phyloP scores from a whole-genome alignment of 2,888 invertebrate genomes.

The Ennomos quercinarius region DNA sequence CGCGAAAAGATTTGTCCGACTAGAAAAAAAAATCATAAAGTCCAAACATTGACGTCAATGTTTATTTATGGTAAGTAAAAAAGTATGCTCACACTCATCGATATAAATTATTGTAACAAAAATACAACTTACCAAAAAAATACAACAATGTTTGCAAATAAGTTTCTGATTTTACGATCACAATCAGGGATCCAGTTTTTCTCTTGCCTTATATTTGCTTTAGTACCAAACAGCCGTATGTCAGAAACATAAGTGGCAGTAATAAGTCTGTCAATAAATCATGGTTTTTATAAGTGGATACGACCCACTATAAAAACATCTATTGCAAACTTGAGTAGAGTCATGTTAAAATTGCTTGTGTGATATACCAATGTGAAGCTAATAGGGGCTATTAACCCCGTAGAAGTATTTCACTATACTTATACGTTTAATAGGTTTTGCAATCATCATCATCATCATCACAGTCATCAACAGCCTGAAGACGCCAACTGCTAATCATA shows the following conservation, averaged over 20 bases:
- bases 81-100: not conserved
- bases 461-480: no score
- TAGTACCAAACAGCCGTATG: slow-evolving; percentile 41
- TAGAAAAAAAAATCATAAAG: no score
- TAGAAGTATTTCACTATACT: slow-evolving; percentile 10
- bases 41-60: not conserved
- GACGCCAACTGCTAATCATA: no score
- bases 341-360: slow-evolving; percentile 42
- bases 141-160: not conserved
- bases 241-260: slow-evolving; percentile 51
- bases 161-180: slow-evolving; percentile 8
- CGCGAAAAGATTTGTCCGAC: no score
- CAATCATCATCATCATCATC: no score
- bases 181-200: slow-evolving; percentile 4
- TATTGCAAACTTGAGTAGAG: slow-evolving; percentile 64
- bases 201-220: slow-evolving; percentile 26
- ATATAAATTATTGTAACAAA: not conserved
- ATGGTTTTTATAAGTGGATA: slow-evolving; percentile 53
- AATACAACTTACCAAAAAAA: not conserved
- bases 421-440: no score
- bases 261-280: slow-evolving; percentile 69
- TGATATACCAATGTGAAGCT: slow-evolving; percentile 26
- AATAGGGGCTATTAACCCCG: slow-evolving; percentile 24
- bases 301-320: slow-evolving; percentile 50
- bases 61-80: slow-evolving; percentile 1